Evolutionary conservation across 2,797 vertebrate genomes (phyloP).

Genomic region (Pangasius djambal): DNA sequence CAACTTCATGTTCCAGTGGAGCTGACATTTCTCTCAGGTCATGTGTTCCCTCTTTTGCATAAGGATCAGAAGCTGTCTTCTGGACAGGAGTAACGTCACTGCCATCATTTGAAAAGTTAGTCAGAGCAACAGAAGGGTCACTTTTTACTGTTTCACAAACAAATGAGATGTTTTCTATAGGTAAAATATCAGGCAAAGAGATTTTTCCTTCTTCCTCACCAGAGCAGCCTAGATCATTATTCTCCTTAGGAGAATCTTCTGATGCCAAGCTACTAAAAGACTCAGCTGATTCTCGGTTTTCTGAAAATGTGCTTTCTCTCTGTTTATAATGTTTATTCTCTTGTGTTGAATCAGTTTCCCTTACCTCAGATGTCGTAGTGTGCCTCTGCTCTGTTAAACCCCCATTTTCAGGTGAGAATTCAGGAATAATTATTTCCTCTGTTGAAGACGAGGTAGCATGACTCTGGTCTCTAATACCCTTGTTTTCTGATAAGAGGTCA

Average conservation of each 20-base stretch:
- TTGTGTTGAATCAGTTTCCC: neutral
- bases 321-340: constrained; percentile 17
- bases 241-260: constrained; percentile 23
- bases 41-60: neutral
- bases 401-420: neutral
- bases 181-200: constrained; percentile 6
- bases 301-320: constrained; percentile 18
- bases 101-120: constrained; percentile 11
- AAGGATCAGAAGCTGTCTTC: neutral
- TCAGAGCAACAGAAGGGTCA: constrained; percentile 20
- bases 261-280: neutral
- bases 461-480: constrained; percentile 11
- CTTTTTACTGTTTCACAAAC: neutral
- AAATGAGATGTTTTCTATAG: constrained; percentile 12
- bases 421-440: neutral
- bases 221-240: neutral
- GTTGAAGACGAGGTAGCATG: neutral
- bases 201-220: neutral
- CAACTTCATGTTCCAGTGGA: constrained; percentile 22
- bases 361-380: constrained; percentile 4
- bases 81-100: constrained; percentile 1
- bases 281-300: constrained; percentile 18
- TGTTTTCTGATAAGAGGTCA: constrained; percentile 29
- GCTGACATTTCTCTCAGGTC: constrained; percentile 14
- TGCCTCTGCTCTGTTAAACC: constrained; percentile 3